These are phyloP conservation scores for Muscicapa comitata DNA, from an alignment of 2,797 vertebrate genomes.

Conservation along the genomic window DNA sequence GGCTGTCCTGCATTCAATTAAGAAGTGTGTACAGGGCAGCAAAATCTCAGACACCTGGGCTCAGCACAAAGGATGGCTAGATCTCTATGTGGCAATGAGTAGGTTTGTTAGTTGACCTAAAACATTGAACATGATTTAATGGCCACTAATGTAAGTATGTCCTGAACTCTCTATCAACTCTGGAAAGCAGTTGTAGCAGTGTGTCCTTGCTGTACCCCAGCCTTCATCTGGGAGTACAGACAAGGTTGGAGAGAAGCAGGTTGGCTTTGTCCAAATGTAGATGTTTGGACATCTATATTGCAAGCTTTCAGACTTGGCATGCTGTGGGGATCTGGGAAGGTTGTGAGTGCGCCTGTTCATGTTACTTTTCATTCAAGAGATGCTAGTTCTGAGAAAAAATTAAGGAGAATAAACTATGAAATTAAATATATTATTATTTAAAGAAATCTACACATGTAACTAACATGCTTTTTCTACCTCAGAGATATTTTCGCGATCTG, in stretches of 20 bases:
- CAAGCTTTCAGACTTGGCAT: background rate
- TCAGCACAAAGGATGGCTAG: background rate
- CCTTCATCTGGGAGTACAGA: background rate
- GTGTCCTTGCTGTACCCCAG: background rate
- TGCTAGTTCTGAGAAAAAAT: background rate
- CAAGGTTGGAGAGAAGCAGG: background rate
- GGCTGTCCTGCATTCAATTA: background rate
- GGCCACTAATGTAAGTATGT: background rate
- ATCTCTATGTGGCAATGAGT: background rate
- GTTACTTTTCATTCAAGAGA: background rate
- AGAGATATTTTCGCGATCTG: conserved; percentile 80
- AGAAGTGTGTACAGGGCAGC: background rate
- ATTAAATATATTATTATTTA: background rate
- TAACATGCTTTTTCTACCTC: conserved; percentile 17
- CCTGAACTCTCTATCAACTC: background rate
- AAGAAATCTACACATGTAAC: background rate
- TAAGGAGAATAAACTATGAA: background rate
- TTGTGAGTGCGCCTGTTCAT: background rate
- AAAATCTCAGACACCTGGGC: background rate
- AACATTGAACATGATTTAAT: background rate
- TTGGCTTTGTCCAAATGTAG: background rate
- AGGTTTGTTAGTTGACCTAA: background rate
- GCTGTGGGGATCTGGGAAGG: background rate
- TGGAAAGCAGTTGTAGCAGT: background rate
- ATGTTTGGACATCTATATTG: background rate